phyloP scores from a whole-genome alignment of 2,797 vertebrate genomes.

The Pipistrellus pipistrellus region DNA sequence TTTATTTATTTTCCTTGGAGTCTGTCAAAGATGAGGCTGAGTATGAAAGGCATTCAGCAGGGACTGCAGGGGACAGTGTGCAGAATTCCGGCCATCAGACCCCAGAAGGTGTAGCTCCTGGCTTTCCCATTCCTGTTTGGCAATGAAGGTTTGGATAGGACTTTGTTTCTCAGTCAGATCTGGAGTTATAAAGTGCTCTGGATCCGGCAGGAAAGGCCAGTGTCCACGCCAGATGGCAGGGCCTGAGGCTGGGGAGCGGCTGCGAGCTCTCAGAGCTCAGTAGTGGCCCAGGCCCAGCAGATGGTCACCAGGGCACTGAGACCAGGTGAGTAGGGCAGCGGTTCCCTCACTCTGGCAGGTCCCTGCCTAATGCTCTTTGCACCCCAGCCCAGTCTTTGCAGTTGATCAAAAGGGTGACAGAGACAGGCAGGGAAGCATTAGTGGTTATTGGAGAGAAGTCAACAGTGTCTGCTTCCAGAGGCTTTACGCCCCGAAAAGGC shows the following conservation, averaged over 20 bases:
- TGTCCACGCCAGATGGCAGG: slow-evolving; percentile 58
- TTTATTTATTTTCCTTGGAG: slow-evolving; percentile 66
- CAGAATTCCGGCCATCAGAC: slow-evolving; percentile 61
- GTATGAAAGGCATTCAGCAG: slow-evolving; percentile 56
- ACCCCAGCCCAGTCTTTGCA: too few species aligned
- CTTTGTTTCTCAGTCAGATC: slow-evolving; percentile 71
- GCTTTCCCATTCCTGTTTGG: slow-evolving; percentile 63
- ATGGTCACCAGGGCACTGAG: background rate
- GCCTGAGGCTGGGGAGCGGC: background rate
- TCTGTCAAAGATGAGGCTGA: slow-evolving; percentile 44
- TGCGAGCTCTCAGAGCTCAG: background rate
- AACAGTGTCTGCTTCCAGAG: background rate
- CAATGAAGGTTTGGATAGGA: slow-evolving; percentile 62
- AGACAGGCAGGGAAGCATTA: background rate
- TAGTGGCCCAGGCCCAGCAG: background rate
- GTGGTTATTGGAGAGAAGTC: background rate
- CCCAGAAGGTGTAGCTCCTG: slow-evolving; percentile 68
- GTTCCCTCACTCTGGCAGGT: background rate
- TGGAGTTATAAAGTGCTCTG: slow-evolving; percentile 58
- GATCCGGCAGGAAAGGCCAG: slow-evolving; percentile 57
- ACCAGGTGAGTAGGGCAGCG: accelerated
- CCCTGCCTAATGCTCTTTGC: too few species aligned
- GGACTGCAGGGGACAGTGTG: slow-evolving; percentile 42
- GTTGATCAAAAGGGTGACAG: background rate
- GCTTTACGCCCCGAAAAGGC: background rate